These are phyloP conservation scores for Heliothis virescens DNA, from an alignment of 1,140 invertebrate species.

Conservation along the genomic window DNA sequence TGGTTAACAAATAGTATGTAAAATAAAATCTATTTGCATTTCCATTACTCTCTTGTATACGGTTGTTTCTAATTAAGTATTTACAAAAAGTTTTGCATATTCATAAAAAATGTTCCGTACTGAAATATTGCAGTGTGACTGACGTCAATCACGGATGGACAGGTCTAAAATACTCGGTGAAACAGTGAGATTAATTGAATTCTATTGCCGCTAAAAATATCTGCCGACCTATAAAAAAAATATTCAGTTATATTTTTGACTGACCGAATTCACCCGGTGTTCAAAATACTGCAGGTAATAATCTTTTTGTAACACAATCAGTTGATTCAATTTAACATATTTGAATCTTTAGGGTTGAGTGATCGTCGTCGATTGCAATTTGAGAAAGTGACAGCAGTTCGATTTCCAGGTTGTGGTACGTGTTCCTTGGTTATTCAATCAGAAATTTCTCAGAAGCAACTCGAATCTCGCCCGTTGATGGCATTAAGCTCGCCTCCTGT, in stretches of 20 bases:
- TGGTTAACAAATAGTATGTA: background rate
- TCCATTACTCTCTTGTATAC: background rate
- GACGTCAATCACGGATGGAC: slow-evolving; percentile 33
- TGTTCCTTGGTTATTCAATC: too few relatives aligned
- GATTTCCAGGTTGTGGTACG: background rate
- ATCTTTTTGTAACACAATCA: background rate
- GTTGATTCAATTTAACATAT: too few relatives aligned
- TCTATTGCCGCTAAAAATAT: slow-evolving; percentile 19
- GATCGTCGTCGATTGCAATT: too few relatives aligned
- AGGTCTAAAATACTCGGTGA: slow-evolving; percentile 13
- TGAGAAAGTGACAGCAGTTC: background rate
- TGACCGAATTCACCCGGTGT: background rate
- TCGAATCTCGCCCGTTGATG: too few relatives aligned
- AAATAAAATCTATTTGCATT: background rate
- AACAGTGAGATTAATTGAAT: slow-evolving; percentile 40
- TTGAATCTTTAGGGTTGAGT: too few relatives aligned
- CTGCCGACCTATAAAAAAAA: background rate
- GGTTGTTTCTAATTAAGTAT: slow-evolving; percentile 11
- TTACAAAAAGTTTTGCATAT: slow-evolving; percentile 28
- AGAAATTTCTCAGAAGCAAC: too few relatives aligned
- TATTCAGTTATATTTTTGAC: slow-evolving; percentile 20
- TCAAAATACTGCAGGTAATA: background rate
- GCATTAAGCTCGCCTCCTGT: too few relatives aligned
- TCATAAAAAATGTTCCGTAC: slow-evolving; percentile 11
- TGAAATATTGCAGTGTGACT: slow-evolving; percentile 29